Evolutionary conservation across 2,113 vertebrate species (phyloP).

Genomic region (Hemiscyllium ocellatum): DNA sequence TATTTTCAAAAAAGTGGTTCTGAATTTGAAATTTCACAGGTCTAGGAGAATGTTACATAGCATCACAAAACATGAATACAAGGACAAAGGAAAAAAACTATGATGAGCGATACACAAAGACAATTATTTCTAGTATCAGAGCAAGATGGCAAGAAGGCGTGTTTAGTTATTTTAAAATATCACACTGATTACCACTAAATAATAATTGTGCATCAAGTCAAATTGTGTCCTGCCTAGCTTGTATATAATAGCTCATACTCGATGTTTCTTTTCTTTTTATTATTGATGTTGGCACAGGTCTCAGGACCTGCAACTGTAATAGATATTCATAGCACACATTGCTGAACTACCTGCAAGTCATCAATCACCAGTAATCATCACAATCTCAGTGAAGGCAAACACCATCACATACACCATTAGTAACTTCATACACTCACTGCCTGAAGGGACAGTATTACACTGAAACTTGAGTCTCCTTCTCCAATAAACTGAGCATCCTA

Average conservation of each 20-base stretch:
- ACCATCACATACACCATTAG: conserved; percentile 24
- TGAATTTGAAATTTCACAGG: not conserved
- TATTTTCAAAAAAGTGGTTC: not conserved
- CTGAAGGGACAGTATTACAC: not conserved
- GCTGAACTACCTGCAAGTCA: conserved; percentile 33
- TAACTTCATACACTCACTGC: conserved; percentile 31
- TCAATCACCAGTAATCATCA: conserved; percentile 35
- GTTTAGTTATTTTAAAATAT: not conserved
- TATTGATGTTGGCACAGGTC: conserved; percentile 28
- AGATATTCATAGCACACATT: conserved; percentile 8
- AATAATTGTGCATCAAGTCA: not conserved
- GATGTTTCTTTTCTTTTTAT: not conserved
- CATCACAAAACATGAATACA: not conserved
- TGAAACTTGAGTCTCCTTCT: conserved; percentile 16
- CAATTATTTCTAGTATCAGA: not conserved
- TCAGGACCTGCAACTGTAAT: conserved; percentile 20
- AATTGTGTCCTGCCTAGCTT: not conserved
- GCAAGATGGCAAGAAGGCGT: not conserved
- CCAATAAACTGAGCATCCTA: not conserved
- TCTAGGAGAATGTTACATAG: not conserved
- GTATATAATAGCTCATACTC: not conserved
- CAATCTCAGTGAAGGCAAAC: conserved; percentile 27
- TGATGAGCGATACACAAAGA: not conserved
- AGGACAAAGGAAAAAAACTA: not conserved
- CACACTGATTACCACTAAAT: not conserved